phyloP scores from a whole-genome alignment of 1,140 invertebrate species.

The Aphis gossypii region DNA sequence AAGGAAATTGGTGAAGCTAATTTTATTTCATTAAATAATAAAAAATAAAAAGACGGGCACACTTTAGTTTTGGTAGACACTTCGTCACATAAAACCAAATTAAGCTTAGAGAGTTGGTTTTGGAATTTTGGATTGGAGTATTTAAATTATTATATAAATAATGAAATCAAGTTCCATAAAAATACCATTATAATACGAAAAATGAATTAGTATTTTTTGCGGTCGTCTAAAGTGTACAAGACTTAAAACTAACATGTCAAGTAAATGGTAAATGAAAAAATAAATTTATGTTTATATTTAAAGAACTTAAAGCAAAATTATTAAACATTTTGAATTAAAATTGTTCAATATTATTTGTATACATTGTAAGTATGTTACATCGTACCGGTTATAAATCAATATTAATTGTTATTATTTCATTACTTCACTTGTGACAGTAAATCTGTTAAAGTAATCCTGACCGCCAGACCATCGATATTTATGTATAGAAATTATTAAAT shows the following conservation, averaged over 20 bases:
- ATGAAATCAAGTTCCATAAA: background rate
- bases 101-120: background rate
- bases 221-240: too few species aligned
- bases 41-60: background rate
- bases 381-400: too few species aligned
- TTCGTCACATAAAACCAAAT: background rate
- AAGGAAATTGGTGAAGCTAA: background rate
- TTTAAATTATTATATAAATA: background rate
- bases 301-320: too few species aligned
- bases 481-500: too few species aligned
- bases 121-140: background rate
- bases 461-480: too few species aligned
- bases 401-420: background rate
- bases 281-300: too few species aligned
- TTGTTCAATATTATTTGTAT: too few species aligned
- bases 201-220: background rate
- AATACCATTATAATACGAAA: background rate
- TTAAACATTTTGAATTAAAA: too few species aligned
- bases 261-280: too few species aligned
- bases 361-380: too few species aligned
- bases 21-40: slow-evolving; percentile 2
- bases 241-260: too few species aligned
- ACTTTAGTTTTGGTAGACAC: background rate
- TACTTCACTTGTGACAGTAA: background rate
- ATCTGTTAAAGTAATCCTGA: background rate